These are phyloP conservation scores for Arrhamphus sclerolepis DNA, from an alignment of 2,797 vertebrate genomes.

Conservation along the genomic window DNA sequence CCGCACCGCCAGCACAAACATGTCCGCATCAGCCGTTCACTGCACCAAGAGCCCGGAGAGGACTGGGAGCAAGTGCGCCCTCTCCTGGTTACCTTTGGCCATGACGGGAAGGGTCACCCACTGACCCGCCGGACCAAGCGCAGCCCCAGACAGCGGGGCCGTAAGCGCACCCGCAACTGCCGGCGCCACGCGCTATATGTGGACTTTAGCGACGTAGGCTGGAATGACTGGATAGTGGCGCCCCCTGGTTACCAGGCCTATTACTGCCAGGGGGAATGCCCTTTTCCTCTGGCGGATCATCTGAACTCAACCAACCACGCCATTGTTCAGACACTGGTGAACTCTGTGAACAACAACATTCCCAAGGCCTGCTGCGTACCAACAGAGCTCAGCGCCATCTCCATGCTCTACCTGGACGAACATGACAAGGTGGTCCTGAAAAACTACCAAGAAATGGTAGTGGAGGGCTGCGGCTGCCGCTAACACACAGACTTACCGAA, in stretches of 20 bases:
- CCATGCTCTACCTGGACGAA: slow-evolving; percentile 99
- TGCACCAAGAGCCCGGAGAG: slow-evolving; percentile 85
- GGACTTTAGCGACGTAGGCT: slow-evolving; percentile 99
- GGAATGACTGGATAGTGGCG: slow-evolving; percentile 99
- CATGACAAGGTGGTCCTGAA: slow-evolving; percentile 99
- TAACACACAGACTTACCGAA: slow-evolving; percentile 67
- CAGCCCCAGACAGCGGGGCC: slow-evolving; percentile 86
- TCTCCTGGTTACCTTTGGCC: slow-evolving; percentile 96
- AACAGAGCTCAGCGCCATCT: slow-evolving; percentile 98
- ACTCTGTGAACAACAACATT: slow-evolving; percentile 98
- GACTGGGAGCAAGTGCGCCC: slow-evolving; percentile 96
- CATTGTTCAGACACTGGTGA: slow-evolving; percentile 99
- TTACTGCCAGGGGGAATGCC: slow-evolving; percentile 98
- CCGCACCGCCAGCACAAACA: slow-evolving; percentile 88
- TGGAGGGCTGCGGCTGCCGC: slow-evolving; percentile 98
- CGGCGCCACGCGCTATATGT: slow-evolving; percentile 95
- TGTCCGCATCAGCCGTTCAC: slow-evolving; percentile 93
- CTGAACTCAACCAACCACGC: slow-evolving; percentile 99
- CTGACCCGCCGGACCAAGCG: slow-evolving; percentile 89
- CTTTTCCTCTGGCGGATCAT: slow-evolving; percentile 98
- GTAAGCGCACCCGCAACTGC: slow-evolving; percentile 95
- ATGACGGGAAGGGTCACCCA: slow-evolving; percentile 93
- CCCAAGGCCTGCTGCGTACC: slow-evolving; percentile 99
- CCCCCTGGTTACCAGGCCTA: slow-evolving; percentile 98
- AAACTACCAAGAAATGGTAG: slow-evolving; percentile 99